Conservation (phyloP, 1,140 invertebrate genomes). For the Epicauta chinensis region DNA sequence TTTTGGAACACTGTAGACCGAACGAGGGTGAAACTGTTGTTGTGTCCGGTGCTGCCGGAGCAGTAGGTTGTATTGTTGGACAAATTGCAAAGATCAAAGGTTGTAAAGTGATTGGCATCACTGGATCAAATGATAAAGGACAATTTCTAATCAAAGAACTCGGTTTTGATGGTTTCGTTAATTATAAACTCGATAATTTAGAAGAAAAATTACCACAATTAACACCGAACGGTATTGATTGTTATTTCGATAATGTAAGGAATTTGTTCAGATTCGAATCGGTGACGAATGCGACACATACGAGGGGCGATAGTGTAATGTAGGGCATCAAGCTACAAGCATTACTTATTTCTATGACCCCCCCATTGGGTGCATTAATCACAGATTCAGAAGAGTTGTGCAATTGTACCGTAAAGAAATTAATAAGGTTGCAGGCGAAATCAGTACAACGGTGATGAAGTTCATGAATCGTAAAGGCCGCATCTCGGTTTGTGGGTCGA, state of each 20-base stretch:
- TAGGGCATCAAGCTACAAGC: too few species aligned
- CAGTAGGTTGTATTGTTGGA: conserved; percentile 65
- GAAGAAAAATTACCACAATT: conserved; percentile 48
- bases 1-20: conserved; percentile 61
- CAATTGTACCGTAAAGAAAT: too few species aligned
- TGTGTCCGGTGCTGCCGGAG: conserved; percentile 60
- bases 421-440: conserved; percentile 58
- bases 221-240: conserved; percentile 61
- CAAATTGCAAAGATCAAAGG: conserved; percentile 67
- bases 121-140: conserved; percentile 63
- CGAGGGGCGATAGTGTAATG: too few species aligned
- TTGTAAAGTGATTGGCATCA: conserved; percentile 64
- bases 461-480: conserved; percentile 58
- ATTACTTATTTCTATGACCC: too few species aligned
- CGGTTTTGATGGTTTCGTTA: conserved; percentile 61
- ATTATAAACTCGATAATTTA: conserved; percentile 62
- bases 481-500: conserved; percentile 60
- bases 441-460: conserved; percentile 53
- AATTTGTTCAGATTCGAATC: neutral
- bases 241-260: conserved; percentile 67
- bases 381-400: too few species aligned
- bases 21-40: conserved; percentile 62
- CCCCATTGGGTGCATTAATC: too few species aligned
- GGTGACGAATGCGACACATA: too few species aligned
- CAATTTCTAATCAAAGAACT: conserved; percentile 56